Percentiles rank a stretch among this genome's conserved stretches.
Evolutionary conservation across 2,888 invertebrate genomes (phyloP).

Genomic region (Lasioglossum malachurum): DNA sequence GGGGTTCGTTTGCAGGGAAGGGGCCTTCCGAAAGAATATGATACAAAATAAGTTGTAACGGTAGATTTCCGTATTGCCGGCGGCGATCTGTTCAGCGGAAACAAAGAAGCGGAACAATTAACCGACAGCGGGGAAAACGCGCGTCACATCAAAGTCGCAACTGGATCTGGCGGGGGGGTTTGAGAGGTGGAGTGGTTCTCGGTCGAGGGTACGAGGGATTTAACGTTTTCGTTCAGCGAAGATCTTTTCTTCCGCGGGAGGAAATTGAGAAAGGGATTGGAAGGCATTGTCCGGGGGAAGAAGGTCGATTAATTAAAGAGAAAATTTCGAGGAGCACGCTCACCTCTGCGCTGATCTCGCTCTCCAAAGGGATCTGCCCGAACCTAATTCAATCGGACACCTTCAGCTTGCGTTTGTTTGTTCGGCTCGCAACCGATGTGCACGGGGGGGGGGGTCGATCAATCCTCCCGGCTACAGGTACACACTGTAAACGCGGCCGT

Average conservation of each 20-base stretch:
- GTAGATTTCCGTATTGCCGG: not conserved
- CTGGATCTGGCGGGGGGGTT: not conserved
- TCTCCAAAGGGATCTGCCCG: not conserved
- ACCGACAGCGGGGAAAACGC: constrained; percentile 17
- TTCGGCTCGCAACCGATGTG: constrained; percentile 19
- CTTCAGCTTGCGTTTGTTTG: constrained; percentile 44
- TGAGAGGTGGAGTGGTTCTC: not conserved
- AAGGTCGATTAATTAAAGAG: constrained; percentile 13
- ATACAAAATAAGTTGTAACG: not conserved
- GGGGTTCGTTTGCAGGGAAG: not conserved
- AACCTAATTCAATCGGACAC: constrained; percentile 50
- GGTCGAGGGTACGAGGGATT: not conserved
- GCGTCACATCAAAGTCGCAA: not conserved
- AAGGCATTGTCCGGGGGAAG: not conserved
- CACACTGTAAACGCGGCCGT: constrained; percentile 37
- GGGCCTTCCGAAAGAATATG: not conserved
- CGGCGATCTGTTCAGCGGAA: not conserved
- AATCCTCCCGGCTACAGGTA: constrained; percentile 26
- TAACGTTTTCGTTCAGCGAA: not conserved
- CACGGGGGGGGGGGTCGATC: constrained; percentile 24
- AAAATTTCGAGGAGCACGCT: constrained; percentile 3
- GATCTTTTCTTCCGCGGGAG: not conserved
- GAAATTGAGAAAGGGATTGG: constrained; percentile 11
- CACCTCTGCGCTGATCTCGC: not conserved
- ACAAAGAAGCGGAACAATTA: constrained; percentile 46